Evolutionary conservation across 2,888 invertebrate species (phyloP), one percentile per base, ranked within the genome.

Genomic region (Maniola hyperantus): DNA sequence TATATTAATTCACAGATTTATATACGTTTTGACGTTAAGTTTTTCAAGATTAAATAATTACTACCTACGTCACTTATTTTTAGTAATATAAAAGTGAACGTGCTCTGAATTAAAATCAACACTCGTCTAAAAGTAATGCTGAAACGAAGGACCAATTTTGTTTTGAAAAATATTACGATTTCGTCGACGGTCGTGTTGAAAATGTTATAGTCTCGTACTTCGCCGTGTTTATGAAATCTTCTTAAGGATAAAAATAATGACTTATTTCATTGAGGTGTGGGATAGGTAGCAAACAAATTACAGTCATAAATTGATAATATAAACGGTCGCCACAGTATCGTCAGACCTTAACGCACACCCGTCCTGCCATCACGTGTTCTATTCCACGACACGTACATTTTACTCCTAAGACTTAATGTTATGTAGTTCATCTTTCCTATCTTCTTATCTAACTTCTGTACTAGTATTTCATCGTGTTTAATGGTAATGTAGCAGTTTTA

Each of bases 341-440:
- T 77, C 77, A 79, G 76, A 72, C 73, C 81, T 80, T 79, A 88
- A 89, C 88, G 88, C 88, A 89, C 88, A 88, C 90, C 90, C 90
- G 89, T 91, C 90, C 90, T 87, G 81, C 84, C 83, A 80, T 76
- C 85, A 87, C 87, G 88, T 91, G 91, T 91, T 91, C 91, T 91
- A 91, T 91, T 91, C 91, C 84, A 91, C 91, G 91, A 91, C 89
- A 86, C 86, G 72, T 70, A 87, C 85, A 72, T 57, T 59, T 20
- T 68, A 66, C 48, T 59, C 39, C 39, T 69, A 69, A 44, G 64
- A 67, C 46, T 39, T 69, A 69, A 53, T 67, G 50, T 64, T 64
- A 51, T 61, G 66, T 69, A 69, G 64, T 67, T 34, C 50, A 62
- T 64, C 64, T 64, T 57, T 69, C 57, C 69, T 69, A 69, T 62